Percentiles rank a stretch among this genome's conserved stretches.
Evolutionary conservation across 2,888 invertebrate genomes (phyloP).

Genomic region (Troides helena): DNA sequence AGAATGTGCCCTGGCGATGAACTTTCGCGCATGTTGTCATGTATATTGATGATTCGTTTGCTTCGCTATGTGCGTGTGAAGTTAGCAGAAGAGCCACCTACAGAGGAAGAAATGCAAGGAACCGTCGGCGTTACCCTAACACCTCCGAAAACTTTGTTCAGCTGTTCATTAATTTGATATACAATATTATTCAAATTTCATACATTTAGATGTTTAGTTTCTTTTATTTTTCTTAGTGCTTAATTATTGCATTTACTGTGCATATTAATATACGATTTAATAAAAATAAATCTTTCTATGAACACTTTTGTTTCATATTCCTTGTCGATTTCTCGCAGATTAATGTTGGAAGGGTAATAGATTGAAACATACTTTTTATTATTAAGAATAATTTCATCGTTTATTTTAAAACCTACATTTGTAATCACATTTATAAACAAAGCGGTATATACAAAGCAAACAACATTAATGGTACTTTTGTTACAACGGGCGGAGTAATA

Average conservation of each 20-base stretch:
- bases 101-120: slow-evolving; percentile 80
- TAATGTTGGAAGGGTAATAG: background rate
- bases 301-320: background rate
- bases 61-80: slow-evolving; percentile 83
- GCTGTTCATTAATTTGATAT: slow-evolving; percentile 52
- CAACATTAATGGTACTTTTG: slow-evolving; percentile 49
- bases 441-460: slow-evolving; percentile 63
- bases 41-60: slow-evolving; percentile 83
- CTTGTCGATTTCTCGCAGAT: background rate
- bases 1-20: slow-evolving; percentile 93
- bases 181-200: background rate
- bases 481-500: slow-evolving; percentile 38
- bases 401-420: slow-evolving; percentile 46
- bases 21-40: slow-evolving; percentile 86
- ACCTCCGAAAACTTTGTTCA: slow-evolving; percentile 77
- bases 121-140: slow-evolving; percentile 87
- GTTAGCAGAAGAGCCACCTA: slow-evolving; percentile 67
- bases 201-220: too few relatives aligned
- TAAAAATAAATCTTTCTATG: background rate
- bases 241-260: too few relatives aligned
- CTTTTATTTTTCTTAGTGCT: too few relatives aligned
- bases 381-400: slow-evolving; percentile 44
- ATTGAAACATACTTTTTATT: slow-evolving; percentile 19
- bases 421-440: slow-evolving; percentile 45
- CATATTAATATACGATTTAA: background rate